These are phyloP conservation scores for Cephonodes hylas DNA, from an alignment of 2,888 invertebrate species.

Conservation along the genomic window DNA sequence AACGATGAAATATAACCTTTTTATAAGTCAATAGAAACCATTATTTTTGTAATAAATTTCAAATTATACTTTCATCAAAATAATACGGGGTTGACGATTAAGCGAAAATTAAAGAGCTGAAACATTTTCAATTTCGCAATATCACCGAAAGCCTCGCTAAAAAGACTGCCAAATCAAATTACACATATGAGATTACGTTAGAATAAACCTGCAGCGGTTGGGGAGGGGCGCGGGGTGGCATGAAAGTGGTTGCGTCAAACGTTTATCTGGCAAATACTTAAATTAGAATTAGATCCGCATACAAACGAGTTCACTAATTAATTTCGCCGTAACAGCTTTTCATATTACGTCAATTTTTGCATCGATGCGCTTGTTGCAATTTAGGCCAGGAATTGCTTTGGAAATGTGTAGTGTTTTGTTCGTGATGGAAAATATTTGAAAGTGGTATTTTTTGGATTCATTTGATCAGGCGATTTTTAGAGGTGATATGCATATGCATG, in stretches of 20 bases:
- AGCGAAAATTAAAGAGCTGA: background rate
- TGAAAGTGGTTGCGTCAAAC: slow-evolving; percentile 27
- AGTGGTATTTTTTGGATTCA: no score
- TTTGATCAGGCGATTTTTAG: no score
- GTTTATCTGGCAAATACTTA: slow-evolving; percentile 47
- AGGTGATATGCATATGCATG: no score
- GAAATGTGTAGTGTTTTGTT: background rate
- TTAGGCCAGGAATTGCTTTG: slow-evolving; percentile 15
- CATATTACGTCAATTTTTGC: slow-evolving; percentile 38
- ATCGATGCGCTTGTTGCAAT: slow-evolving; percentile 36
- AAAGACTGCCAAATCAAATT: slow-evolving; percentile 6
- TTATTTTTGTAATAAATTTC: no score
- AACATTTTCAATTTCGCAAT: slow-evolving; percentile 3
- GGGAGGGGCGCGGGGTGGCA: slow-evolving; percentile 33
- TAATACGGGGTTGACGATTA: background rate
- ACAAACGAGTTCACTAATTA: slow-evolving; percentile 61
- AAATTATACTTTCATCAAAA: background rate
- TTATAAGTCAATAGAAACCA: no score
- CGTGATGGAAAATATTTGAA: background rate
- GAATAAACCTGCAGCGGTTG: slow-evolving; percentile 37
- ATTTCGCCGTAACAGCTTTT: slow-evolving; percentile 56
- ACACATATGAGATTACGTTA: slow-evolving; percentile 44
- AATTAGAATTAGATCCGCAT: slow-evolving; percentile 57
- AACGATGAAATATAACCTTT: no score
- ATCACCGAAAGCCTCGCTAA: background rate